Evolutionary conservation across 2,888 invertebrate genomes (phyloP).

Genomic region (Hylaea fasciaria): DNA sequence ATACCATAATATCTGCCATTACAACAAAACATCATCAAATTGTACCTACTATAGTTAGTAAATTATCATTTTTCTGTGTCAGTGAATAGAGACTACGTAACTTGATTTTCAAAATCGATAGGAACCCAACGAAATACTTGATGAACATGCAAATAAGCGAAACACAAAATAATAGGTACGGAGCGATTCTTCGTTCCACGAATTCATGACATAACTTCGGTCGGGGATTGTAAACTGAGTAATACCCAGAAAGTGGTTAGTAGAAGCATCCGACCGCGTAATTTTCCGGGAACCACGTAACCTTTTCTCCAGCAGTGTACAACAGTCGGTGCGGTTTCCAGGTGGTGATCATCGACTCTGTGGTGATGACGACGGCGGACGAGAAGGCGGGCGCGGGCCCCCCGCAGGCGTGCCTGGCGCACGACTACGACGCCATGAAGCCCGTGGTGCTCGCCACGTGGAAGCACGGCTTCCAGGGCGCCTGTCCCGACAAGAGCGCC

Average conservation of each 20-base stretch:
- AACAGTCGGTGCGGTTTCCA: slow-evolving; percentile 63
- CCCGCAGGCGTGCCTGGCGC: slow-evolving; percentile 92
- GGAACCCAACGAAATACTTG: background rate
- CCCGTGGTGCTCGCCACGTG: slow-evolving; percentile 97
- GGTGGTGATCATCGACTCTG: slow-evolving; percentile 96
- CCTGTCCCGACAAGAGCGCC: slow-evolving; percentile 96
- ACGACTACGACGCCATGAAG: slow-evolving; percentile 96
- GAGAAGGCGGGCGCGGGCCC: slow-evolving; percentile 88
- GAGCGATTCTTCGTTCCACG: background rate
- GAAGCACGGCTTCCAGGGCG: slow-evolving; percentile 97
- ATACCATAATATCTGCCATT: too few relatives aligned
- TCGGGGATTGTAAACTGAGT: background rate
- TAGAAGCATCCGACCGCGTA: background rate
- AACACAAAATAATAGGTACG: background rate
- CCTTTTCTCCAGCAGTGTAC: too few relatives aligned
- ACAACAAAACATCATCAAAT: too few relatives aligned
- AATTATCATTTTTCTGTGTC: too few relatives aligned
- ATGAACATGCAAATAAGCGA: background rate
- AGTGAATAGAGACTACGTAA: too few relatives aligned
- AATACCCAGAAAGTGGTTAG: background rate
- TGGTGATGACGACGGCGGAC: slow-evolving; percentile 92
- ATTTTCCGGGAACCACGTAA: too few relatives aligned
- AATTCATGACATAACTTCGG: too few relatives aligned
- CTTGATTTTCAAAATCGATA: too few relatives aligned
- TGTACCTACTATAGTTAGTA: too few relatives aligned